Base-by-base conservation (phyloP, 2,888 invertebrate species). In the Leptopilina syphax region DNA sequence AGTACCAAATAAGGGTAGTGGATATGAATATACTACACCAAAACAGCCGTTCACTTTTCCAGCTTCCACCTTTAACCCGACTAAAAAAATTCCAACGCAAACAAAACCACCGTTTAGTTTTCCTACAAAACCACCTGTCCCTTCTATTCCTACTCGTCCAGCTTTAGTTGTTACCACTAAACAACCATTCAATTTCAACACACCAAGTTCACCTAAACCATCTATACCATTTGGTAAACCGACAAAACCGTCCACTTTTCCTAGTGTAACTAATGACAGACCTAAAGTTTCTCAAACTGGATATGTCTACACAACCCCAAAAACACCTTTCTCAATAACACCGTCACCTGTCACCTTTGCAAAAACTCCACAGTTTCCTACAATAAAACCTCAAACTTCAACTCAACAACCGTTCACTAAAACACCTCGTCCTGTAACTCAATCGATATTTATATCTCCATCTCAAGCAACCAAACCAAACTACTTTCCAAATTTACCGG, bases 371-470 rank as follows among this genome's bases (percentile, higher is more conserved):
- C 65, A 68, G n/a, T 76, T 60, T 65, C 86, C 86, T 27, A 86
- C 87, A 27, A 65, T 27, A 12, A 27, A 18, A 24, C 2, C 70
- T 7, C 27, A 70, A 27, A 1, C 27, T 54, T 47, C 79, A 9
- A 54, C 77, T 65, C 77, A 65, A 77, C 24, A 80, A 57, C 60
- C 80, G 76, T n/a, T 89, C 85, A 13, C 12, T 3, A 84, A 86
- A 78, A 89, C 87, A 66, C 82, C 88, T 82, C 86, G 85, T 80
- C 83, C 34, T 80, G 84, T 60, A 80, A 10, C 89, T 79, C 60
- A 88, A 34, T 85, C 34, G 78, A 86, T 85, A n/a, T 85, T 79
- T 77, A 85, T 86, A 18, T 83, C 87, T 8, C 82, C 84, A 24
- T 84, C 86, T 8, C 86, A 85, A 27, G 44, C 77, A 7, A 68